A percentile compares a stretch with the other conserved stretches of the same genome.
These are phyloP conservation scores for Neotoma lepida DNA, from an alignment of 2,113 vertebrate species.

Conservation along the genomic window DNA sequence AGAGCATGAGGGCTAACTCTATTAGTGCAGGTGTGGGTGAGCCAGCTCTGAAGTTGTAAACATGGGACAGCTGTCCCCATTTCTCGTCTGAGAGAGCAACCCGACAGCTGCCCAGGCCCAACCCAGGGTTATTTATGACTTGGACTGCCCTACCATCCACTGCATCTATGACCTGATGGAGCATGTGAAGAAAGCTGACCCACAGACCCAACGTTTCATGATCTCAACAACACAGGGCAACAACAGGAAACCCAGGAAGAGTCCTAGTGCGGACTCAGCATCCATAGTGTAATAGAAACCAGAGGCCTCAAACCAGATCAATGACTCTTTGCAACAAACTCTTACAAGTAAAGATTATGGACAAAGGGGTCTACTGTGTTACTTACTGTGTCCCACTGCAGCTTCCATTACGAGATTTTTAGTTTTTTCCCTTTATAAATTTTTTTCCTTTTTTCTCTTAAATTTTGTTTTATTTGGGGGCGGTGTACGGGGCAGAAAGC, in stretches of 20 bases:
- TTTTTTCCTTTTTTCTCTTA: background rate
- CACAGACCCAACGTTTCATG: background rate
- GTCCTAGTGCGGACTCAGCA: background rate
- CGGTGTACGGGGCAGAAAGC: background rate
- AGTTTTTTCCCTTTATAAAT: no score
- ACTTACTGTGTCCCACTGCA: background rate
- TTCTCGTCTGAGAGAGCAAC: background rate
- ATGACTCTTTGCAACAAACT: background rate
- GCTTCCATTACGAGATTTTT: background rate
- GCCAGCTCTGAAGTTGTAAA: background rate
- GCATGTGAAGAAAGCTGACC: background rate
- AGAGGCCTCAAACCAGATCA: background rate
- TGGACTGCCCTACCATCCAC: background rate
- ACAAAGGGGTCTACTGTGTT: background rate
- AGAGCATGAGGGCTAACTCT: background rate
- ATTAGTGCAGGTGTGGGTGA: background rate
- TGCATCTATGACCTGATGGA: background rate
- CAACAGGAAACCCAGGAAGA: background rate
- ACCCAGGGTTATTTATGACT: background rate
- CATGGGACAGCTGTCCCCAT: background rate
- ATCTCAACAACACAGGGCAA: background rate
- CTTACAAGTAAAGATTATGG: background rate
- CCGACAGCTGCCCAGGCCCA: background rate
- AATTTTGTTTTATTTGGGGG: background rate
- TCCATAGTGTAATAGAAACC: background rate